These are phyloP conservation scores for Amphiprion clarkii DNA, from an alignment of 2,797 vertebrate genomes.

Conservation along the genomic window DNA sequence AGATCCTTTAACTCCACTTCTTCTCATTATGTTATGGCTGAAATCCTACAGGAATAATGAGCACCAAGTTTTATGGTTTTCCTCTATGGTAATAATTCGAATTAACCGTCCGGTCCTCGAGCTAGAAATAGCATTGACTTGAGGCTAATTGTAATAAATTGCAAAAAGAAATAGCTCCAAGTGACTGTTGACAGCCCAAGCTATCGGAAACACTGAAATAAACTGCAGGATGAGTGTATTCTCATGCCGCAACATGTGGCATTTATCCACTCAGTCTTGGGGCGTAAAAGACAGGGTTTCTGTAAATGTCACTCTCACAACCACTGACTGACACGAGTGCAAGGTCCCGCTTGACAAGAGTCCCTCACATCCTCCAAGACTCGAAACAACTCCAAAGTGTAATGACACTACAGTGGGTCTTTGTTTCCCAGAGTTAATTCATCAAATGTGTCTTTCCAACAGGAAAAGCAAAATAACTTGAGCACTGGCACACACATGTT, in stretches of 20 bases:
- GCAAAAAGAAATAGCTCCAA: conserved; percentile 35
- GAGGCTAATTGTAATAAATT: conserved; percentile 64
- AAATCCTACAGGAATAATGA: conserved; percentile 60
- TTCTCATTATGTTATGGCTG: conserved; percentile 39
- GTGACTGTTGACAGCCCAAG: conserved; percentile 33
- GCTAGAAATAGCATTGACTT: conserved; percentile 58
- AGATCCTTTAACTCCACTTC: conserved; percentile 38
- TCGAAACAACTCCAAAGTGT: neutral
- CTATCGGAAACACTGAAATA: conserved; percentile 27
- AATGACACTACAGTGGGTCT: conserved; percentile 48
- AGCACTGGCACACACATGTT: conserved; percentile 68
- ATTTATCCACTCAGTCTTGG: conserved; percentile 30
- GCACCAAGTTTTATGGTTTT: conserved; percentile 49
- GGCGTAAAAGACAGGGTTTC: conserved; percentile 13
- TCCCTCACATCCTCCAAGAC: conserved; percentile 38
- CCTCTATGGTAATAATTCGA: conserved; percentile 56
- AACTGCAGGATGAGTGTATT: conserved; percentile 33
- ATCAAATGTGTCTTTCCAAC: conserved; percentile 51
- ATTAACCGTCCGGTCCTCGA: conserved; percentile 56
- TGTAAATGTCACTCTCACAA: conserved; percentile 38
- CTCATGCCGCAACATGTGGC: conserved; percentile 44
- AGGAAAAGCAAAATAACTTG: conserved; percentile 31
- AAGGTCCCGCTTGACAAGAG: conserved; percentile 33
- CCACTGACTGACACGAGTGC: conserved; percentile 27
- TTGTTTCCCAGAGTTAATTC: conserved; percentile 58